These are phyloP conservation scores for Drosophila tani DNA, from an alignment of 1,140 invertebrate genomes.

Conservation along the genomic window DNA sequence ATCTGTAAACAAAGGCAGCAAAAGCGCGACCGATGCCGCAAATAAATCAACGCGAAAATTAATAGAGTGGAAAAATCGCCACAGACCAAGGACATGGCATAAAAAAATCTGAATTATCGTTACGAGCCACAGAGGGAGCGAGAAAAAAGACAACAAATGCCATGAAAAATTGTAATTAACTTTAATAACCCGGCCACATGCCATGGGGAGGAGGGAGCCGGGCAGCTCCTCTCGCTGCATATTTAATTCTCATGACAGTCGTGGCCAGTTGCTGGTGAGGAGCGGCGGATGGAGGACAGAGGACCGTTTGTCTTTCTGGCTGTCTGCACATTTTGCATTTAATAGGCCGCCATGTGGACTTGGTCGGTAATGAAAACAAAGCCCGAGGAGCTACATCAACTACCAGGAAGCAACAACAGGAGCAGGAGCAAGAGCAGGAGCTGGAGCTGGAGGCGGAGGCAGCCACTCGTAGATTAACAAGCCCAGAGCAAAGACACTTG, in stretches of 20 bases:
- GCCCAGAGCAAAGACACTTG: slow-evolving; percentile 72
- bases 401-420: slow-evolving; percentile 55
- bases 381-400: slow-evolving; percentile 65
- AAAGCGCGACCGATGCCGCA: slow-evolving; percentile 22
- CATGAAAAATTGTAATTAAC: slow-evolving; percentile 82
- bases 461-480: slow-evolving; percentile 77
- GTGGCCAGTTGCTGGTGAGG: slow-evolving; percentile 18
- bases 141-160: slow-evolving; percentile 54
- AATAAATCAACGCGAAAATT: slow-evolving; percentile 78
- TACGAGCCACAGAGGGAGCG: neutral
- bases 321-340: slow-evolving; percentile 81
- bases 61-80: slow-evolving; percentile 79
- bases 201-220: slow-evolving; percentile 18
- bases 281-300: neutral
- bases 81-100: slow-evolving; percentile 68
- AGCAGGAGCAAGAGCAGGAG: slow-evolving; percentile 21
- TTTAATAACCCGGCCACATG: slow-evolving; percentile 75
- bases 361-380: slow-evolving; percentile 76
- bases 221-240: slow-evolving; percentile 49
- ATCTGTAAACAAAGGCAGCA: slow-evolving; percentile 59
- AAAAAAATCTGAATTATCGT: slow-evolving; percentile 46
- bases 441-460: slow-evolving; percentile 18
- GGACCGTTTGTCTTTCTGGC: slow-evolving; percentile 73
- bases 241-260: slow-evolving; percentile 76
- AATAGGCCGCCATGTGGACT: slow-evolving; percentile 80